Base-by-base conservation (phyloP, 2,113 vertebrate species). In the Tetrao urogallus region DNA sequence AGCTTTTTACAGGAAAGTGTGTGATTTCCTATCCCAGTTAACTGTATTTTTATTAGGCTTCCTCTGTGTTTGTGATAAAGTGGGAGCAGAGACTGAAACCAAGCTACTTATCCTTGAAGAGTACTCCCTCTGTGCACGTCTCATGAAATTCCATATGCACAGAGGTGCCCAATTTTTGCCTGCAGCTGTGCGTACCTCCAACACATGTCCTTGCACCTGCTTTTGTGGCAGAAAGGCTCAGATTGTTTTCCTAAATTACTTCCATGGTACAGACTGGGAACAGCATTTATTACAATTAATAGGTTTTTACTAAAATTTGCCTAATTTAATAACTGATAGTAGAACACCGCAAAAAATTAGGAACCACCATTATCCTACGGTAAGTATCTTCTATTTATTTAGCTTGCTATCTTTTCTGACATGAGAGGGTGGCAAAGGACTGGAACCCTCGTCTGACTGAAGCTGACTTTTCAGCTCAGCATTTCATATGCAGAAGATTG, bases 141-240 rank as follows among this genome's bases (percentile, higher is more conserved):
- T 65, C 57, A 13, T 75, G 43, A 81, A 65, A n/a, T 67, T 64
- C 56, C 22, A 30, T 52, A 57, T 45, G 38, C 28, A 70, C 19
- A 76, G 36, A 58, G 50, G 16, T 57, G 40, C 34, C n/a, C 13
- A 20, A 48, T 32, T 43, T 30, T 38, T 45, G 32, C 12, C 18
- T 43, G 52, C 21, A 18, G 45, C 52, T 88, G 60, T 27, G 36
- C 5, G 5, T 25, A 34, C 57, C n/a, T 75, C 30, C 36, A 16
- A 32, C 3, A 1, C 42, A n/a, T 30, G 25, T 24, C 18, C 79
- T 63, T 13, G 36, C 0, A 0, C 36, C 61, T 7, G 10, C 4
- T 5, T 57, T 69, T 61, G 60, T n/a, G 25, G 32, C 73, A 67
- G 34, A 22, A 57, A 57, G 32, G 30, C 54, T 61, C 30, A 28